Evolutionary conservation across 2,113 vertebrate species (phyloP).

Genomic region (Osmerus mordax): DNA sequence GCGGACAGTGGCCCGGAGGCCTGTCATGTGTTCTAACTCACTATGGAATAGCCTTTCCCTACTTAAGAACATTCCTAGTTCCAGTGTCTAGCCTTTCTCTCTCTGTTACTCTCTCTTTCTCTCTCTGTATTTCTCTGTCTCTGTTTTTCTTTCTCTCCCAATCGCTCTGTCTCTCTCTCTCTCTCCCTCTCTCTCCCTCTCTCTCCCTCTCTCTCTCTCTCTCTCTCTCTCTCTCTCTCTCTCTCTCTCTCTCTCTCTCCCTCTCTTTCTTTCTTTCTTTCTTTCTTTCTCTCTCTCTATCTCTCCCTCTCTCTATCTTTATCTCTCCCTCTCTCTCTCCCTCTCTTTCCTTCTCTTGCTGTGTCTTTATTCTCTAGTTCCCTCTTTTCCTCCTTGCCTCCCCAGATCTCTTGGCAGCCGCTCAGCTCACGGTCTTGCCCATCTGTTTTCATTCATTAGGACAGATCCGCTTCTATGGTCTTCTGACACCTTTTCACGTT

Average conservation of each 20-base stretch:
- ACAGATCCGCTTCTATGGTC: constrained; percentile 67
- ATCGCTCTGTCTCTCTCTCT: constrained; percentile 1
- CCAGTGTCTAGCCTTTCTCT: background rate
- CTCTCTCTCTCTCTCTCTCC: background rate
- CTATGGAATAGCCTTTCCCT: background rate
- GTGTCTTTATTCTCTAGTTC: background rate
- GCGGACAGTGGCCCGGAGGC: background rate
- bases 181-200: background rate
- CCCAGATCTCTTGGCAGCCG: constrained; percentile 58
- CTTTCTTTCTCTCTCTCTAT: background rate
- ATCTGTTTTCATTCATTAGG: constrained; percentile 79
- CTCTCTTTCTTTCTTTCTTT: background rate
- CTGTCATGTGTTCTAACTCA: background rate
- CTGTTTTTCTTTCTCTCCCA: background rate
- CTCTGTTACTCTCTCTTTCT: background rate
- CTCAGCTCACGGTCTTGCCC: constrained; percentile 55
- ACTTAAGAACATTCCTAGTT: background rate
- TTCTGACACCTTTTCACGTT: constrained; percentile 71
- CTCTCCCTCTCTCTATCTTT: constrained; percentile 3
- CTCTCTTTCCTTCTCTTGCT: constrained; percentile 32
- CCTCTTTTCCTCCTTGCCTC: constrained; percentile 38
- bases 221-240: constrained; percentile 25
- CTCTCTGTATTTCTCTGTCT: background rate
- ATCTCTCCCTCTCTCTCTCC: constrained; percentile 8
- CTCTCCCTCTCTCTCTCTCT: constrained; percentile 18